Percentiles rank a stretch among this genome's conserved stretches.
Conservation (phyloP, 2,113 vertebrate genomes). For the Oncorhynchus clarkii region DNA sequence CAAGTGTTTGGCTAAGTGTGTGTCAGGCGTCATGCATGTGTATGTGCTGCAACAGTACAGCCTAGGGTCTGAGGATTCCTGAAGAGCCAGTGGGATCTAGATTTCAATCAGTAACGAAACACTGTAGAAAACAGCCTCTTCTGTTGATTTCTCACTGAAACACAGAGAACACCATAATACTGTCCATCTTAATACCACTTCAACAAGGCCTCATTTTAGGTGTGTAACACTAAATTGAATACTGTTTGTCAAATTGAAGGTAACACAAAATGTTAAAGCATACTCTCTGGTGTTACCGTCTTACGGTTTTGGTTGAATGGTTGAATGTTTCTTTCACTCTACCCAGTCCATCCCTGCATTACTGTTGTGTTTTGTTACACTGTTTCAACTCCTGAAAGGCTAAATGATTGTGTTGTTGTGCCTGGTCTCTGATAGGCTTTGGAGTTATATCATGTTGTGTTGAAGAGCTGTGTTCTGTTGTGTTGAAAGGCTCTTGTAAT, state of each 20-base stretch:
- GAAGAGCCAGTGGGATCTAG: conserved; percentile 2
- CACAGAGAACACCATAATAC: conserved; percentile 7
- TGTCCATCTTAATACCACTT: not conserved
- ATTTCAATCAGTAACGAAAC: conserved; percentile 20
- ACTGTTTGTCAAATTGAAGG: not conserved
- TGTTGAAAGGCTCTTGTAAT: not conserved
- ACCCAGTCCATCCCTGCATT: not conserved
- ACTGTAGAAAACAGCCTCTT: conserved; percentile 2
- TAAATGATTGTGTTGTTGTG: not conserved
- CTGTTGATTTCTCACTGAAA: not conserved
- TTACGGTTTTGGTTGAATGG: not conserved
- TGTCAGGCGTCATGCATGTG: conserved; percentile 7
- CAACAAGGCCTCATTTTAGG: not conserved
- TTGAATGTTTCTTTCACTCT: not conserved
- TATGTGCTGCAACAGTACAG: not conserved
- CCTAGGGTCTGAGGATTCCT: conserved; percentile 3
- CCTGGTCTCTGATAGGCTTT: not conserved
- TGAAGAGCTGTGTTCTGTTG: not conserved
- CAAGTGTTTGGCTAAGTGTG: not conserved
- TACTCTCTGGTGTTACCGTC: not conserved
- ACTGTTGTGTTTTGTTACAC: not conserved
- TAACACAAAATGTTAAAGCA: not conserved
- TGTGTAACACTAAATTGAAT: not conserved
- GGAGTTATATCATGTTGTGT: not conserved
- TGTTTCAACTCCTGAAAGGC: not conserved